Conservation (phyloP, 2,888 invertebrate species). For the Lasioglossum figueresi region DNA sequence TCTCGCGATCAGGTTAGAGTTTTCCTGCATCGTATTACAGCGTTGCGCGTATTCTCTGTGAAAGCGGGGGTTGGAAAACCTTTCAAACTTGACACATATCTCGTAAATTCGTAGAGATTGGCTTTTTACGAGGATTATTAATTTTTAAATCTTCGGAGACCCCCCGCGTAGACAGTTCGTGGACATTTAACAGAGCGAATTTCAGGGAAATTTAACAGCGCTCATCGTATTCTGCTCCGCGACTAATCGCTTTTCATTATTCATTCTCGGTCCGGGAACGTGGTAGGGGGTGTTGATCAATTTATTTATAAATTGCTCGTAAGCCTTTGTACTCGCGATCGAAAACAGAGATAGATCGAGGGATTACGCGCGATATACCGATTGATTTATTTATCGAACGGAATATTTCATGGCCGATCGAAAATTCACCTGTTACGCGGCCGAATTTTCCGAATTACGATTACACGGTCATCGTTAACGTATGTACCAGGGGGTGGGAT, state of each 20-base stretch:
- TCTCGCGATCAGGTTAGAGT: not conserved
- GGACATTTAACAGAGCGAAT: no score
- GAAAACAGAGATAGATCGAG: not conserved
- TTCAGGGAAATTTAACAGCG: not conserved
- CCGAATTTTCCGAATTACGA: not conserved
- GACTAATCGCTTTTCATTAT: not conserved
- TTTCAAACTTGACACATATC: no score
- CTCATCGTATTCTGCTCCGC: no score
- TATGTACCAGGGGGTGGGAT: not conserved
- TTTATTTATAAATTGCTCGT: not conserved
- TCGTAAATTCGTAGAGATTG: not conserved
- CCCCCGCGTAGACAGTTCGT: no score
- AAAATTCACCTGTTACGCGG: slow-evolving; percentile 1
- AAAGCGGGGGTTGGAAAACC: no score
- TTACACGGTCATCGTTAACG: not conserved
- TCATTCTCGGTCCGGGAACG: not conserved
- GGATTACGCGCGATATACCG: not conserved
- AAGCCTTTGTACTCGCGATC: not conserved
- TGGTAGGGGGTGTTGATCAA: not conserved
- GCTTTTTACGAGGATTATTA: not conserved
- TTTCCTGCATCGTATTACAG: not conserved
- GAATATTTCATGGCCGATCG: not conserved
- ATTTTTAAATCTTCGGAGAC: no score
- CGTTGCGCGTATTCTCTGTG: no score
- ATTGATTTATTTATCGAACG: not conserved